A percentile compares a stretch with the other conserved stretches of the same genome.
Evolutionary conservation across 2,888 invertebrate species (phyloP).

Genomic region (Cabera pusaria): DNA sequence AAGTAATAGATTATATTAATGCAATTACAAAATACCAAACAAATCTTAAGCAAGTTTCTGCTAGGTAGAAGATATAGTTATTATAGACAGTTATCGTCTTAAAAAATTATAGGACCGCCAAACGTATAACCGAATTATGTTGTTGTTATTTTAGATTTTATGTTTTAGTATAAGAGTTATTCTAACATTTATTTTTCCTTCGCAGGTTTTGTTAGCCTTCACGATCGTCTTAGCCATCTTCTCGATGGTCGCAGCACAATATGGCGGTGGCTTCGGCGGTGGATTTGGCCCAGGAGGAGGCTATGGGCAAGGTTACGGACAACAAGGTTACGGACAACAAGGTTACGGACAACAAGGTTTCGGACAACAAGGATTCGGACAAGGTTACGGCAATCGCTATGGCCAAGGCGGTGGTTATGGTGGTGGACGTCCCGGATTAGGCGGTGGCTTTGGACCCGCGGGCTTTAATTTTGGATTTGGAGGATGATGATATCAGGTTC

Average conservation of each 20-base stretch:
- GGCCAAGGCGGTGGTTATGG: conserved; percentile 2
- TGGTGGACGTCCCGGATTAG: not conserved
- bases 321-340: not conserved
- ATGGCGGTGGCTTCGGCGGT: conserved; percentile 2
- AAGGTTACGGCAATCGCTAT: not conserved
- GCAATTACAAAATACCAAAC: no score
- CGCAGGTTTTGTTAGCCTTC: conserved; percentile 13
- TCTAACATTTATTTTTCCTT: not conserved
- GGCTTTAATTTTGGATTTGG: not conserved
- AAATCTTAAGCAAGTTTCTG: no score
- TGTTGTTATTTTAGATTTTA: no score
- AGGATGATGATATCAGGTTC: no score
- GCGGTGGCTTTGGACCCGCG: no score
- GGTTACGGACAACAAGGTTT: not conserved
- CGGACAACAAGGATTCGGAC: not conserved
- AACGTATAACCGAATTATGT: no score
- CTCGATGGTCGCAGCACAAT: conserved; percentile 8
- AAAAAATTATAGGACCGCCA: no score
- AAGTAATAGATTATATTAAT: no score
- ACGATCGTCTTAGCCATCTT: conserved; percentile 3
- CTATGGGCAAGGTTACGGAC: not conserved
- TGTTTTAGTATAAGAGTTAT: no score
- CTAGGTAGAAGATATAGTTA: no score
- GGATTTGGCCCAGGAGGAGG: not conserved
- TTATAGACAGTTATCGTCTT: no score